Percentiles rank a stretch among this genome's conserved stretches.
Conservation (phyloP, 2,113 vertebrate genomes). For the Daboia siamensis region DNA sequence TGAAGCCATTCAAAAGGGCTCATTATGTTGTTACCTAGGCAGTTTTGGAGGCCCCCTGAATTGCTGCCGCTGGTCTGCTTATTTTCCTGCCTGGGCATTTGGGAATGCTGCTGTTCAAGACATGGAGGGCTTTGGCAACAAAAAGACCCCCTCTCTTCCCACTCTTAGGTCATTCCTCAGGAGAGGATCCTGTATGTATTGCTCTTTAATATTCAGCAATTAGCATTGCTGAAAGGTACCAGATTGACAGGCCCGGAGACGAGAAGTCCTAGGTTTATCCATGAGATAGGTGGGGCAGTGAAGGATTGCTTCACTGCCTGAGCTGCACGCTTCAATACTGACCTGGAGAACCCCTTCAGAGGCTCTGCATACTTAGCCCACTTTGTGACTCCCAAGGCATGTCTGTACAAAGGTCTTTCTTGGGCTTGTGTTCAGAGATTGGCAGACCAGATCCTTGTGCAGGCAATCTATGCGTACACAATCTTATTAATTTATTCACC, state of each 20-base stretch:
- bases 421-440: neutral
- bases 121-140: conserved; percentile 1
- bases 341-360: neutral
- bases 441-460: neutral
- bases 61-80: conserved; percentile 49
- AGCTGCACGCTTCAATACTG: neutral
- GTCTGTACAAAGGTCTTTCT: neutral
- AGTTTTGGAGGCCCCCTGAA: conserved; percentile 63
- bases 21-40: conserved; percentile 70
- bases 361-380: neutral
- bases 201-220: neutral
- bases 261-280: conserved; percentile 12
- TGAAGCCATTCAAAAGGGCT: conserved; percentile 64
- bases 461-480: too few species aligned
- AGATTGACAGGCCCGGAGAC: neutral
- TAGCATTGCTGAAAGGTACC: neutral
- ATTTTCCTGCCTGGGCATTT: conserved; percentile 44
- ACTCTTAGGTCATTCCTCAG: conserved; percentile 36
- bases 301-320: neutral
- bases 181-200: conserved; percentile 32
- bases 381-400: neutral
- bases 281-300: neutral
- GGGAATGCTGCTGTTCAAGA: conserved; percentile 46
- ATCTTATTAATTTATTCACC: neutral
- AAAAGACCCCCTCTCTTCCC: conserved; percentile 25